Conservation (phyloP, 2,797 vertebrate genomes). For the Lates japonicus region DNA sequence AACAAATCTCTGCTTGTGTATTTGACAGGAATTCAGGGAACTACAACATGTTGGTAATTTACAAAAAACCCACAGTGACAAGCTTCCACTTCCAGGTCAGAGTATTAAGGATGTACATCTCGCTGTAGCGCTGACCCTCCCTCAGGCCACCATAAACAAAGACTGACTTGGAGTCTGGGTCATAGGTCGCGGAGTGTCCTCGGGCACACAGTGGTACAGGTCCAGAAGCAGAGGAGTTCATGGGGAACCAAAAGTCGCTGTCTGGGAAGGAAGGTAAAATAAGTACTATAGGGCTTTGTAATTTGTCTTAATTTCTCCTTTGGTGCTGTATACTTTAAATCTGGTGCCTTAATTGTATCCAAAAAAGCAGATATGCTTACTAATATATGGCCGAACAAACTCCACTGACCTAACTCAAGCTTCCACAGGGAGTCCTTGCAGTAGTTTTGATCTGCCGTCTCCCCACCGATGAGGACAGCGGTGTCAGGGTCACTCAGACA, state of each 20-base stretch:
- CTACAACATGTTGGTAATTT: neutral
- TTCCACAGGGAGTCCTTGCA: conserved; percentile 90
- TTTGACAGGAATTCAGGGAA: neutral
- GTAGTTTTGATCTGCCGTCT: conserved; percentile 79
- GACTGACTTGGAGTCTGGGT: conserved; percentile 89
- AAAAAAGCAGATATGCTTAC: neutral
- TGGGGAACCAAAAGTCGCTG: conserved; percentile 91
- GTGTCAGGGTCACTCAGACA: conserved; percentile 90
- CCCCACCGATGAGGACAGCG: conserved; percentile 91
- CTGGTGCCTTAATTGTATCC: neutral
- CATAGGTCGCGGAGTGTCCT: conserved; percentile 91
- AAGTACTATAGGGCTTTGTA: neutral
- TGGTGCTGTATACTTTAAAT: neutral
- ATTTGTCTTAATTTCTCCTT: neutral
- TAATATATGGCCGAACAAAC: neutral
- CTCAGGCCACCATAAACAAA: conserved; percentile 91
- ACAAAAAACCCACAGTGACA: conserved; percentile 86
- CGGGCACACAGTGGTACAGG: conserved; percentile 75
- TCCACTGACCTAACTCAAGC: conserved; percentile 89
- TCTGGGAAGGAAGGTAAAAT: conserved; percentile 78
- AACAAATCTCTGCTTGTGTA: neutral
- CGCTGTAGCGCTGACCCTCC: conserved; percentile 83
- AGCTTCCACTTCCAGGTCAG: conserved; percentile 92
- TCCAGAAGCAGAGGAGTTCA: conserved; percentile 82
- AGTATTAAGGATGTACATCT: conserved; percentile 89